Base-by-base conservation (phyloP, 2,113 vertebrate genomes). In the Dasypus novemcinctus region DNA sequence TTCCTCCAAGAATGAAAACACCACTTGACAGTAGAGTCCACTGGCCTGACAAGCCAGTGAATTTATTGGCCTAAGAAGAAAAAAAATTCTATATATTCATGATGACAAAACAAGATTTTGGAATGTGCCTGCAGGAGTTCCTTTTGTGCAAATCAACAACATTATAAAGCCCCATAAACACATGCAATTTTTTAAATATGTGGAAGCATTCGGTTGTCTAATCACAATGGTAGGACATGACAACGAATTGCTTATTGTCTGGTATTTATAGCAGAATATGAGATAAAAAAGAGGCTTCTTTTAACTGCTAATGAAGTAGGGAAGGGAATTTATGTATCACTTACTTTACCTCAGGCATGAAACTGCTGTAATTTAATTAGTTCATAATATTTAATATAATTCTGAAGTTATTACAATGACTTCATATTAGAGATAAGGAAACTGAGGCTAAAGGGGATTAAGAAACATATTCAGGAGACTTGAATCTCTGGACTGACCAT, bases 1-100 rank as follows among this genome's bases (percentile, higher is more conserved):
- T 83, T 96, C 71, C 52, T 97, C 82, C 57, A 64, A 93, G 54
- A 86, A 95, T 74, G 92, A 66, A 90, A 95, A 85, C 29, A 4
- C 21, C 63, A 75, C 71, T 75, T 96, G 79, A 94, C 89, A 63
- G 21, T 84, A 84, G 69, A 96, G 12, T 94, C 87, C 68, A 20
- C 43, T 79, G 49, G 33, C 18, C 83, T 94, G 69, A 69, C 61
- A 84, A 96, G 80, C 69, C 74, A 89, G 66, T 91, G 69, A 94
- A 88, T 78, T 91, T 96, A 66, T 78, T 61, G 85, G 84, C 38
- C 78, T 89, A 8, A 21, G 25, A 86, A 61, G 33, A 80, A 87
- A 15, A 52, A 59, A 84, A 31, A 27, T 71, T 14, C 52, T 82
- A 1, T 74, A 33, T 88, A 10, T 49, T 20, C 72, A 38, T 68